phyloP scores from a whole-genome alignment of 2,113 vertebrate species.

The Formicarius rufipectus region DNA sequence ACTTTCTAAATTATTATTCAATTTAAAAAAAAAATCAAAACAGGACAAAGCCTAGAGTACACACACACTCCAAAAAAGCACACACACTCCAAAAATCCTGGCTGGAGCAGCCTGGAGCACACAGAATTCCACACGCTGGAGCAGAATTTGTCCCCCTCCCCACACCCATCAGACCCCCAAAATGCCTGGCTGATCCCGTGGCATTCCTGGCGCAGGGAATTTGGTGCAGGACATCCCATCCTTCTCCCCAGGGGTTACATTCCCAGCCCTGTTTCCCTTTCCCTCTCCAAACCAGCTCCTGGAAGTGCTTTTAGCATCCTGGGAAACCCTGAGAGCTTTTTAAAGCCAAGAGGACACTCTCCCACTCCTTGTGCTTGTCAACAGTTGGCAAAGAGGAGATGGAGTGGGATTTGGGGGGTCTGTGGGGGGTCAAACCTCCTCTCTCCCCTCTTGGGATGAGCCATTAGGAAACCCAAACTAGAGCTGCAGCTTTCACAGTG shows the following conservation, averaged over 20 bases:
- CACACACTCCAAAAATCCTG: neutral
- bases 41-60: neutral
- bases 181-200: neutral
- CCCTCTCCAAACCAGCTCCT: neutral
- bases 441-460: neutral
- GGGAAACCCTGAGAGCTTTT: neutral
- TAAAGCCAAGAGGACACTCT: neutral
- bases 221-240: neutral
- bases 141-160: neutral
- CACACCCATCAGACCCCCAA: neutral
- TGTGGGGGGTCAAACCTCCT: neutral
- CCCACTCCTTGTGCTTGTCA: fast-evolving
- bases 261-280: neutral
- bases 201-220: neutral
- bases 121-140: fast-evolving
- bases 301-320: neutral
- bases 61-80: neutral
- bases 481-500: neutral
- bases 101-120: neutral
- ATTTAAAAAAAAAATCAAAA: neutral
- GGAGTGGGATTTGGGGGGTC: too few species aligned
- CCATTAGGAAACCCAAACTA: neutral
- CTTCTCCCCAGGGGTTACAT: fast-evolving
- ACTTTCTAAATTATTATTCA: neutral
- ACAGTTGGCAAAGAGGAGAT: neutral